Base-by-base conservation (phyloP, 2,888 invertebrate genomes). In the Oscheius myriophilus region DNA sequence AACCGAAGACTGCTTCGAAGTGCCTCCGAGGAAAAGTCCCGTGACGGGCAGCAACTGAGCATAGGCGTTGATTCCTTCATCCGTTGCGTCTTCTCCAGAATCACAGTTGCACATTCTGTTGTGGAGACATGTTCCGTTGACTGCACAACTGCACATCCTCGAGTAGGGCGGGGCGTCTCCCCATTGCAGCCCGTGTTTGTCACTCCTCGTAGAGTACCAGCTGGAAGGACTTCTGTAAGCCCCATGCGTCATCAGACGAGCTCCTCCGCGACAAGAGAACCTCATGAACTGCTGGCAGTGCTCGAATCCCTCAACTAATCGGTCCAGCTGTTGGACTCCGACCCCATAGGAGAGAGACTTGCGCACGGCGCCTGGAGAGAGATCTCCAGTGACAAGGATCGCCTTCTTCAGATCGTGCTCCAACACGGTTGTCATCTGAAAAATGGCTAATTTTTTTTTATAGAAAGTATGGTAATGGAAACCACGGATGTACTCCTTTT, bases 41-140 rank as follows among this genome's bases (percentile, higher is more conserved):
- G 85, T 84, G 39, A 85, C 79, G 1, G 85, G 85, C 16, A 85
- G 74, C n/a, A 85, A 73, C 68, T 85, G 85, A 2, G 79, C 70
- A 55, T 82, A 81, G 1, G 79, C 70, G 69, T 85, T 85, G 53
- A 75, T 70, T 9, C 85, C 85, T 25, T 82, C 85, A 59, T 85
- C 81, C 1, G 82, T 72, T 12, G 81, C 75, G 67, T 85, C 82
- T 49, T 80, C 71, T 42, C 85, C 85, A 49, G 79, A 79, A 59
- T 85, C 85, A 69, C 85, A 85, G 61, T 85, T 85, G 64, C 85
- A 85, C 76, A 83, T 78, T 62, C 78, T 42, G 42, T 78, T 78
- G 49, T 78, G 73, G 1, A 71, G 72, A 67, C 85, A 85, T 16
- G 80, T 78, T 26, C 82, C 77, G 70, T 85, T 85, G 25, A 84